Evolutionary conservation across 2,113 vertebrate species (phyloP).

Genomic region (Epinephelus cyanopodus): DNA sequence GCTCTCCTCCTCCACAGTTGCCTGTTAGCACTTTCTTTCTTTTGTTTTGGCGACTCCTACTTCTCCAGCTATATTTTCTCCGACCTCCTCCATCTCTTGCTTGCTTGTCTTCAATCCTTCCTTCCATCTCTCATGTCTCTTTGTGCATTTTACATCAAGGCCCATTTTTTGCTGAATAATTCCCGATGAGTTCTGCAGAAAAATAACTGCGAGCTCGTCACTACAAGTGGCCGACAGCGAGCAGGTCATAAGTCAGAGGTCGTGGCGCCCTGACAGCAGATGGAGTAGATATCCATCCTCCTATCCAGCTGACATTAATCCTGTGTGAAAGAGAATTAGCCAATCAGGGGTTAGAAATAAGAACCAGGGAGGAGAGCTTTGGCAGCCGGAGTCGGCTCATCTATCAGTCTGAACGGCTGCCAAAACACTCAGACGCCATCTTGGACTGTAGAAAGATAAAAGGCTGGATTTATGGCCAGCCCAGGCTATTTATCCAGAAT

Average conservation of each 20-base stretch:
- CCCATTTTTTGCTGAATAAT: too few species aligned
- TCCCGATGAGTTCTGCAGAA: too few species aligned
- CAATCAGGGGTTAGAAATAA: constrained; percentile 2
- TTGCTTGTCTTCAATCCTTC: too few species aligned
- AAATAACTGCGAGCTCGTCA: neutral
- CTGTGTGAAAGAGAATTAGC: constrained; percentile 25
- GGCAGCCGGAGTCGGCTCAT: constrained; percentile 29
- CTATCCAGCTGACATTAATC: constrained; percentile 21
- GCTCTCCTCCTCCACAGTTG: constrained; percentile 41
- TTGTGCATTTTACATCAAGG: too few species aligned
- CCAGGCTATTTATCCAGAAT: neutral
- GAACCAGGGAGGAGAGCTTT: constrained; percentile 22
- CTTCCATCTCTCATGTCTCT: too few species aligned
- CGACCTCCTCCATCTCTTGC: neutral
- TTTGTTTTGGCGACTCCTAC: constrained; percentile 11
- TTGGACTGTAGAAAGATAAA: constrained; percentile 32
- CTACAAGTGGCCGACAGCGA: neutral
- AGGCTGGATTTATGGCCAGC: constrained; percentile 10
- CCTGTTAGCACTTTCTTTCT: neutral
- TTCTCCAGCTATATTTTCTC: neutral
- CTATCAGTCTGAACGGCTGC: constrained; percentile 52
- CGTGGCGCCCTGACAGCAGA: neutral
- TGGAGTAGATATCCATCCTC: neutral
- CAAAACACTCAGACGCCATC: constrained; percentile 51
- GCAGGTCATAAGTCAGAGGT: constrained; percentile 37